These are phyloP conservation scores for Zoanthus sansibaricus DNA, from an alignment of 92 coral and sea anemone genomes.

Conservation along the genomic window DNA sequence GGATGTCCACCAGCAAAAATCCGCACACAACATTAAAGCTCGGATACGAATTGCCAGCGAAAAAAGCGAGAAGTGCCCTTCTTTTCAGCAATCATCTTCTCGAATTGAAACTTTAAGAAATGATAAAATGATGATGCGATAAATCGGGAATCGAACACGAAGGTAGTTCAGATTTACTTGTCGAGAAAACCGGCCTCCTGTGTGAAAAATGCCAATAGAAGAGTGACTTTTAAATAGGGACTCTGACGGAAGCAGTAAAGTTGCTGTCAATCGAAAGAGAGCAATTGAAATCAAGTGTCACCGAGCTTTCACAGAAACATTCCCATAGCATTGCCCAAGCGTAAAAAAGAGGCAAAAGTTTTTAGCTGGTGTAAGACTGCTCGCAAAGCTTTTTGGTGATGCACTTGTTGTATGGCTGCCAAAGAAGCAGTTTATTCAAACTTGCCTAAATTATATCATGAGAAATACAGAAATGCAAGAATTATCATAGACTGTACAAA, in stretches of 20 bases:
- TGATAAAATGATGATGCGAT: conserved; percentile 33
- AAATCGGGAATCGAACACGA: conserved; percentile 38
- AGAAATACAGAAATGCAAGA: conserved; percentile 42
- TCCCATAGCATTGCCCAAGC: conserved; percentile 32
- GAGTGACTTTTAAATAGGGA: conserved; percentile 9
- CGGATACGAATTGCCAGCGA: conserved; percentile 50
- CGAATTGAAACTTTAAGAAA: conserved; percentile 40
- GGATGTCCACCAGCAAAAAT: conserved; percentile 37
- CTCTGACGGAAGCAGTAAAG: conserved; percentile 26
- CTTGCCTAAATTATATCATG: conserved; percentile 45
- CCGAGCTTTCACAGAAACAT: conserved; percentile 39
- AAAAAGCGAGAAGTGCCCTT: conserved; percentile 55
- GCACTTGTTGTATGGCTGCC: conserved; percentile 47
- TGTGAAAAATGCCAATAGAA: conserved; percentile 44
- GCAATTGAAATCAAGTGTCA: conserved; percentile 35
- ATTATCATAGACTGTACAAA: conserved; percentile 55
- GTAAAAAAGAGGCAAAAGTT: conserved; percentile 33
- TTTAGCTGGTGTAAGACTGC: conserved; percentile 52
- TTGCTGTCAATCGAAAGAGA: conserved; percentile 38
- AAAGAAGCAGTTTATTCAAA: conserved; percentile 37
- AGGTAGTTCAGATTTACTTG: conserved; percentile 30
- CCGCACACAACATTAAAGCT: conserved; percentile 50
- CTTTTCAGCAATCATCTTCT: conserved; percentile 31
- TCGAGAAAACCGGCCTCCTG: not conserved
- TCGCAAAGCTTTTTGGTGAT: conserved; percentile 38